A percentile compares a stretch with the other conserved stretches of the same genome.
phyloP scores from a whole-genome alignment of 2,113 vertebrate species.

The Brevimyrus niger region DNA sequence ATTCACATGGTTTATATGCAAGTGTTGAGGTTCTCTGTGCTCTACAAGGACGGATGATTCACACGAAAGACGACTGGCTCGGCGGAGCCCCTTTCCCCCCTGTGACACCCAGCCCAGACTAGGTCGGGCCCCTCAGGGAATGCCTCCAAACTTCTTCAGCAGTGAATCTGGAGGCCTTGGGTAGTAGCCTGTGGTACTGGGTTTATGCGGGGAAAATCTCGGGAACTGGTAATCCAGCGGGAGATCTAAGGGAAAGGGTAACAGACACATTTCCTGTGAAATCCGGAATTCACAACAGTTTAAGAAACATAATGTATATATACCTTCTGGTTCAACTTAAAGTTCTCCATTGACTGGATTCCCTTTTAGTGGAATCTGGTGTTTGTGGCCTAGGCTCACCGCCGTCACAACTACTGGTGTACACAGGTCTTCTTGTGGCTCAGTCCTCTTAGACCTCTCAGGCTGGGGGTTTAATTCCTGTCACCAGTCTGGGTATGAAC shows the following conservation, averaged over 20 bases:
- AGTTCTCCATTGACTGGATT: not conserved
- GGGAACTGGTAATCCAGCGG: conserved; percentile 88
- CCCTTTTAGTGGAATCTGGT: not conserved
- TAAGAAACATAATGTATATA: not conserved
- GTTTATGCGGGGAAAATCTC: conserved; percentile 76
- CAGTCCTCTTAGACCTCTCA: not conserved
- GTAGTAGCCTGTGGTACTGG: conserved; percentile 79
- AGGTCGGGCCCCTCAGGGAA: conserved; percentile 33
- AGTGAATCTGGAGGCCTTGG: conserved; percentile 76
- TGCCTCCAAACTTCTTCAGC: conserved; percentile 58
- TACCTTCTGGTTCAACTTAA: not conserved
- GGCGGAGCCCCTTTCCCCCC: conserved; percentile 47
- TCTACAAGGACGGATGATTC: conserved; percentile 15
- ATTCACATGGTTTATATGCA: conserved; percentile 55
- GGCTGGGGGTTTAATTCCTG: not conserved
- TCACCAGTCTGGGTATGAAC: not conserved
- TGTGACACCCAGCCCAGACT: conserved; percentile 29
- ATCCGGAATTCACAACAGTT: not conserved
- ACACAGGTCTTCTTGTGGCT: not conserved
- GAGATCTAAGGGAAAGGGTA: conserved; percentile 66
- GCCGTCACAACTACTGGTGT: not conserved
- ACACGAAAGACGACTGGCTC: conserved; percentile 32
- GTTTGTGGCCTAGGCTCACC: not conserved
- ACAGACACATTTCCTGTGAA: not conserved
- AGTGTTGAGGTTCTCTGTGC: conserved; percentile 32